Base-by-base conservation (phyloP, 2,113 vertebrate genomes). In the Cyanocitta stelleri region DNA sequence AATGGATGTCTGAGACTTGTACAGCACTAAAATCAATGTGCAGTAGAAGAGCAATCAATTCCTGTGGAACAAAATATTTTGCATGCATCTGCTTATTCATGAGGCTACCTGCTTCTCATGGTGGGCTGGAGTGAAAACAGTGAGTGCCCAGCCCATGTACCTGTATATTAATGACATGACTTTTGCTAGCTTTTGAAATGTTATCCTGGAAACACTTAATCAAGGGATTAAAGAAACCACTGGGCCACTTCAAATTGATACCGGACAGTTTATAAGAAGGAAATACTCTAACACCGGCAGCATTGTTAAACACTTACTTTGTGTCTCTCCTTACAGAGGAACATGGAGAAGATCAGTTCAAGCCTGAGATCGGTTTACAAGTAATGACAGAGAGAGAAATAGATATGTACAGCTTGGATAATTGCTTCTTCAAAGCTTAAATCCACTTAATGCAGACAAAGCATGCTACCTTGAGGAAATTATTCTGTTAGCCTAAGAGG, bases 311-410 rank as follows among this genome's bases (percentile, higher is more conserved):
- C 76, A 76, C 35, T 96, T 90, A 41, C 7, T 79, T 85, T 90
- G 56, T 68, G 29, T 81, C 32, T 91, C 48, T 74, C 27, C 68
- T 88, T 87, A 61, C 58, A 86, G 49, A 30, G 84, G 61, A 92
- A 55, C 62, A 63, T 11, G n/a, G 39, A 79, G 29, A n/a, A 86
- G 37, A 86, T 48, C 54, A 83, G 54, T 17, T 73, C 35, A 87
- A 95, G 73, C 73, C 20, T 79, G 85, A 85, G 66, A 82, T 89
- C 39, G 37, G 59, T 93, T 97, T 97, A 91, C 77, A 89, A 59
- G 64, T 94, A 96, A 96, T 68, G 88, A 87, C 23, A 92, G n/a
- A 92, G 89, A 96, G 85, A 52, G 54, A 95, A 95, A 35, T 20
- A 67, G 92, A 88, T 66, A 71, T 67, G 44, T 67, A 90, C 7